Percentiles rank a stretch among this genome's conserved stretches.
Evolutionary conservation across 2,888 invertebrate species (phyloP).

Genomic region (Netelia inedita): DNA sequence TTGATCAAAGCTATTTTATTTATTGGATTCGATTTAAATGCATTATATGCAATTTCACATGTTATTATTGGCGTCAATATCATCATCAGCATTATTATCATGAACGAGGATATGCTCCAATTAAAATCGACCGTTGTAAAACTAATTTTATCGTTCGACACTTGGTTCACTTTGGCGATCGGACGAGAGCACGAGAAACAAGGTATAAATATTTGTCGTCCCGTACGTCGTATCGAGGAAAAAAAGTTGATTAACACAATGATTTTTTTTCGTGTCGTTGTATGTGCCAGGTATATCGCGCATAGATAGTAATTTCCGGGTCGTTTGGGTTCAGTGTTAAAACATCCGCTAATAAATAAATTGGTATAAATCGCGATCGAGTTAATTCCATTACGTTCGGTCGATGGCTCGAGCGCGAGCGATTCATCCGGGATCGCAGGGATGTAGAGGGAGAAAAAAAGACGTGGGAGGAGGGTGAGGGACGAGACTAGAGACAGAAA

Average conservation of each 20-base stretch:
- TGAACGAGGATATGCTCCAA: not conserved
- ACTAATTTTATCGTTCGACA: not conserved
- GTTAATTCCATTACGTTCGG: constrained; percentile 79
- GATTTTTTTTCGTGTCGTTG: constrained; percentile 4
- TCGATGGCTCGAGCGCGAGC: constrained; percentile 71
- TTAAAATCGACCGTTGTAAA: not conserved
- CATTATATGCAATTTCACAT: too few relatives aligned
- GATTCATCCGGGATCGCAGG: constrained; percentile 55
- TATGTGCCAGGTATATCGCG: constrained; percentile 21
- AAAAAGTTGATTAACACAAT: constrained; percentile 49
- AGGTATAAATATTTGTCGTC: not conserved
- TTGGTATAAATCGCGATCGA: constrained; percentile 67
- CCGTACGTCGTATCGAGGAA: constrained; percentile 10
- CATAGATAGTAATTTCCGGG: constrained; percentile 53
- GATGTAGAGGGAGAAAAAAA: not conserved
- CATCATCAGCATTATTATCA: not conserved
- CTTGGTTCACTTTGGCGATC: too few relatives aligned
- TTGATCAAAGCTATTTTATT: too few relatives aligned
- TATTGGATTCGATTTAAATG: too few relatives aligned
- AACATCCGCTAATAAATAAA: constrained; percentile 69
- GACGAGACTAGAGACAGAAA: constrained; percentile 31
- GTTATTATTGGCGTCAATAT: not conserved
- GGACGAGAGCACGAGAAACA: too few relatives aligned
- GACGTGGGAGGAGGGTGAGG: constrained; percentile 29
- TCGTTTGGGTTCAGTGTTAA: constrained; percentile 56